Evolutionary conservation across 2,797 vertebrate species (phyloP).

Genomic region (Furcifer pardalis): DNA sequence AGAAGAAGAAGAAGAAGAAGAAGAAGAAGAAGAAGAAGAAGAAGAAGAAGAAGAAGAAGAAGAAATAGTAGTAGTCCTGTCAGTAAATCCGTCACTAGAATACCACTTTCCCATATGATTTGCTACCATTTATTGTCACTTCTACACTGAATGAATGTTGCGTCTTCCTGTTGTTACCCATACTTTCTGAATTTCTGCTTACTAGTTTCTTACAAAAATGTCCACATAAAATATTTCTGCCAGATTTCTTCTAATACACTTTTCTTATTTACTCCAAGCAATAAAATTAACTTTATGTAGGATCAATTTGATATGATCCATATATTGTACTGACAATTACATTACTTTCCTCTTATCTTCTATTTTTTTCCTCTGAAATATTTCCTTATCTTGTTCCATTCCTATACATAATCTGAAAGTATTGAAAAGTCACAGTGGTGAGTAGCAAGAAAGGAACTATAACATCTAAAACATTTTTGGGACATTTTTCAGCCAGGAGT

Average conservation of each 20-base stretch:
- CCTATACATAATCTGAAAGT: constrained; percentile 28
- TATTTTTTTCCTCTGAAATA: constrained; percentile 44
- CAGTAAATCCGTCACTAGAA: constrained; percentile 28
- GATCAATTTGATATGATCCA: constrained; percentile 41
- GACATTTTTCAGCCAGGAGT: fast-evolving
- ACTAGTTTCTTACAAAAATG: constrained; percentile 49
- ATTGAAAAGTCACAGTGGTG: not conserved
- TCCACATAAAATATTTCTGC: constrained; percentile 37
- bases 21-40: not conserved
- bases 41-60: constrained; percentile 7
- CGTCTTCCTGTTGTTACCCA: constrained; percentile 13
- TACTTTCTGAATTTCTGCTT: constrained; percentile 51
- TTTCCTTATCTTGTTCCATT: constrained; percentile 29
- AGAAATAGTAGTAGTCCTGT: not conserved
- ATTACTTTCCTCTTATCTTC: constrained; percentile 36
- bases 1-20: constrained; percentile 10
- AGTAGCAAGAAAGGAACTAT: not conserved
- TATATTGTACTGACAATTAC: constrained; percentile 44
- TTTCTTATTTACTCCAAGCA: constrained; percentile 37
- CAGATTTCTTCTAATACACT: constrained; percentile 43
- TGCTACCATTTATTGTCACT: constrained; percentile 35
- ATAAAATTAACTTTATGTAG: constrained; percentile 45
- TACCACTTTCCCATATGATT: constrained; percentile 31
- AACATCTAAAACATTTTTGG: constrained; percentile 2
- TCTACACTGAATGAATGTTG: constrained; percentile 17